Evolutionary conservation across 2,113 vertebrate species (phyloP).

Genomic region (Trochalopteron elliotii): DNA sequence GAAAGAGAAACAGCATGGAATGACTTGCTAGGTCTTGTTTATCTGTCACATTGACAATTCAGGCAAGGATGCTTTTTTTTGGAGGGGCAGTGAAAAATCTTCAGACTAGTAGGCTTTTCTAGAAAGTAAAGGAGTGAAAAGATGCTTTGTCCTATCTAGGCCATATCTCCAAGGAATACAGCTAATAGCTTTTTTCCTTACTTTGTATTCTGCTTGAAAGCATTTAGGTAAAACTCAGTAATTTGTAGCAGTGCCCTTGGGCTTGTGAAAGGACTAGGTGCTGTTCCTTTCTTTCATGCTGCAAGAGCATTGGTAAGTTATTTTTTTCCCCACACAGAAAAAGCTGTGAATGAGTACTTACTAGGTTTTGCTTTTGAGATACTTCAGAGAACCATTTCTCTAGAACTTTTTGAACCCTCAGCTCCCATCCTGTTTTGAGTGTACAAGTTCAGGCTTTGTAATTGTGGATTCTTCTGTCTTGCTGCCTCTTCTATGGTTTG

Average conservation of each 20-base stretch:
- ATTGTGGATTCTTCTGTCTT: neutral
- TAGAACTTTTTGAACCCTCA: neutral
- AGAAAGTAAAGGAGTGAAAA: neutral
- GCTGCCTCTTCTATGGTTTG: neutral
- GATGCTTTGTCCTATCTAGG: conserved; percentile 3
- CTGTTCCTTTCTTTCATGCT: neutral
- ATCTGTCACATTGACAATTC: neutral
- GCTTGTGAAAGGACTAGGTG: neutral
- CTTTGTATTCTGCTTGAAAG: neutral
- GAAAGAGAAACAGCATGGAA: neutral
- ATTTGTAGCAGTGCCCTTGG: neutral
- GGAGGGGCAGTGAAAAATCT: neutral
- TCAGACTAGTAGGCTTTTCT: neutral
- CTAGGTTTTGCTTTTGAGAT: neutral
- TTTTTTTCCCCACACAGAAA: neutral
- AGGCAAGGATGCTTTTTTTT: neutral
- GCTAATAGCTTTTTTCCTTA: neutral
- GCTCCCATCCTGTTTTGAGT: neutral
- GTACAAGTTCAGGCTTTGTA: neutral
- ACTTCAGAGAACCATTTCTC: neutral
- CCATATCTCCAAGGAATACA: neutral
- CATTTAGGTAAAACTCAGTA: neutral
- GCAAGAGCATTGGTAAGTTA: neutral
- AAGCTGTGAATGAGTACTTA: neutral
- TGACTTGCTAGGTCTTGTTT: neutral